Percentiles rank a stretch among this genome's conserved stretches.
phyloP scores from a whole-genome alignment of 2,797 vertebrate species.

The Liparis tanakae region DNA sequence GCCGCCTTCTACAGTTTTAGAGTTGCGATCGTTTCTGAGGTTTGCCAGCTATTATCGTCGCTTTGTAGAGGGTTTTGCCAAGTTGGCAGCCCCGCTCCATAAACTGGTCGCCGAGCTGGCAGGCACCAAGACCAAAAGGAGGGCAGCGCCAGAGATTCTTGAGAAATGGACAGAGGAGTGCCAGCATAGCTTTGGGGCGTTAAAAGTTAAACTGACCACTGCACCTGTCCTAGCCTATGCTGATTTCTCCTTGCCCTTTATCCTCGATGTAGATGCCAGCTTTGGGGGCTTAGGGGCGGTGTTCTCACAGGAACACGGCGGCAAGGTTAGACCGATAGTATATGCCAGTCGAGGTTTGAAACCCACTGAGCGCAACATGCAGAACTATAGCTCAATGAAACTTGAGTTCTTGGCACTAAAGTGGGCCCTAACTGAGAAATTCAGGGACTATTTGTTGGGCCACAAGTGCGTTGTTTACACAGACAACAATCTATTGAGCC shows the following conservation, averaged over 20 bases:
- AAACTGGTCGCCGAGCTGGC: too few relatives aligned
- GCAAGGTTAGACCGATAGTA: fast-evolving
- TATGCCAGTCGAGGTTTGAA: conserved; percentile 2
- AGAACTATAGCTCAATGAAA: conserved; percentile 26
- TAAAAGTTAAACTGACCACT: too few relatives aligned
- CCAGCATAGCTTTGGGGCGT: too few relatives aligned
- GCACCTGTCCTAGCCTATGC: not conserved
- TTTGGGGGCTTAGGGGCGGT: not conserved
- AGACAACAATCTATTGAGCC: not conserved
- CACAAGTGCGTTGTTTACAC: conserved; percentile 8
- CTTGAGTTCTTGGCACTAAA: conserved; percentile 15
- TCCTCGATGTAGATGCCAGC: too few relatives aligned
- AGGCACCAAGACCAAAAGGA: too few relatives aligned
- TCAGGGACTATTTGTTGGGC: not conserved
- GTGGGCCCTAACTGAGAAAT: conserved; percentile 18
- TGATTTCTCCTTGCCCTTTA: not conserved
- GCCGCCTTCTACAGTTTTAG: too few relatives aligned
- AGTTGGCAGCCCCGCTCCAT: too few relatives aligned
- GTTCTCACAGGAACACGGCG: not conserved
- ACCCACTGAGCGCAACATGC: conserved; percentile 1
- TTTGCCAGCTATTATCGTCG: too few relatives aligned
- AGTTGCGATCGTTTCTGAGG: too few relatives aligned
- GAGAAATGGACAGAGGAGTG: too few relatives aligned
- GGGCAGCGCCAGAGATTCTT: too few relatives aligned
- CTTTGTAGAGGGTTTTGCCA: too few relatives aligned